Evolutionary conservation across 92 coral and sea anemone genomes (phyloP).

Genomic region (Phenganax subtilis): DNA sequence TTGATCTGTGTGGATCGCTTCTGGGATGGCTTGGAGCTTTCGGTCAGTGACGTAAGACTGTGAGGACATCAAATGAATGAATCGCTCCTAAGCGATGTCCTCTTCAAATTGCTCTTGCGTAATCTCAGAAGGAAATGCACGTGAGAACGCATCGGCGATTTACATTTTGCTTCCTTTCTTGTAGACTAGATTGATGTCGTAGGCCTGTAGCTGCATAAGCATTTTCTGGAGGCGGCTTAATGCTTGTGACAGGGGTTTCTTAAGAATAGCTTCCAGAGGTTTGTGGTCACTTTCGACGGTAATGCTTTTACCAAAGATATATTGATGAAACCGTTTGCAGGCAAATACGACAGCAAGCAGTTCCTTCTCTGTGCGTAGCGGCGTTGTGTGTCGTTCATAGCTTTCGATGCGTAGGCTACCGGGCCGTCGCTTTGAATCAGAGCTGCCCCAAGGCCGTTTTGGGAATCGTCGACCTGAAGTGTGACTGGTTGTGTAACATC

Average conservation of each 20-base stretch:
- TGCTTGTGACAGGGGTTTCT: not conserved
- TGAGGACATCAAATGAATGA: slow-evolving; percentile 1
- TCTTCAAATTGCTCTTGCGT: not conserved
- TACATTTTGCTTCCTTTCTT: slow-evolving; percentile 5
- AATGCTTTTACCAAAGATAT: not conserved
- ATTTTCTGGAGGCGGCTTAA: not conserved
- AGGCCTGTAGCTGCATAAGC: slow-evolving; percentile 3
- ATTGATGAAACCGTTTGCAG: too few species aligned
- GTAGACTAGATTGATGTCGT: slow-evolving; percentile 4
- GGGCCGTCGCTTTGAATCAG: not conserved
- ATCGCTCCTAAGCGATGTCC: not conserved
- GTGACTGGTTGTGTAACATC: not conserved
- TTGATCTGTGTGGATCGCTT: slow-evolving; percentile 32
- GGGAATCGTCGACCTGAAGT: not conserved
- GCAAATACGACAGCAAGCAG: not conserved
- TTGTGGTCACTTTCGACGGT: not conserved
- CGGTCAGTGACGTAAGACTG: slow-evolving; percentile 1
- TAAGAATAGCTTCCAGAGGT: slow-evolving; percentile 7
- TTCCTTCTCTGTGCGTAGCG: not conserved
- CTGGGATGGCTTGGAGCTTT: slow-evolving; percentile 41
- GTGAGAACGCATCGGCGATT: not conserved
- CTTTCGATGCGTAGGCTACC: slow-evolving; percentile 11
- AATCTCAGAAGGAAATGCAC: slow-evolving; percentile 10
- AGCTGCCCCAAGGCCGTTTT: slow-evolving; percentile 9
- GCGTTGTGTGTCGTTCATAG: not conserved